phyloP scores from a whole-genome alignment of 2,113 vertebrate genomes.

The Channa maculata region DNA sequence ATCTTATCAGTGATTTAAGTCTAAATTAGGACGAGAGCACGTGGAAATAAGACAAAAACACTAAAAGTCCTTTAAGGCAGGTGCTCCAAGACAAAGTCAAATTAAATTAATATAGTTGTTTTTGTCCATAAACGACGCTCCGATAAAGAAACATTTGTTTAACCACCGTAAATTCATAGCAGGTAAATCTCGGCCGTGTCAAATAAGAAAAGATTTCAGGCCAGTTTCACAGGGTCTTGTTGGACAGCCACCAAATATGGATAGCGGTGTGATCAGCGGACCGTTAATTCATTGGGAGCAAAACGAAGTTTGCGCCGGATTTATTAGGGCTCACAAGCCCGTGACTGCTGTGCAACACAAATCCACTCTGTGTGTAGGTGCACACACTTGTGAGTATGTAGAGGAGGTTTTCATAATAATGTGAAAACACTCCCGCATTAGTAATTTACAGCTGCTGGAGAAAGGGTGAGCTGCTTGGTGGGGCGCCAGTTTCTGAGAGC shows the following conservation, averaged over 20 bases:
- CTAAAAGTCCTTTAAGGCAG: neutral
- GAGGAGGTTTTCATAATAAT: slow-evolving; percentile 33
- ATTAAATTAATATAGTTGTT: slow-evolving; percentile 54
- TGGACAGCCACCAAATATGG: slow-evolving; percentile 61
- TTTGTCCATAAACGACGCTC: slow-evolving; percentile 41
- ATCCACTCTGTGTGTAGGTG: neutral
- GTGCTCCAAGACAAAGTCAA: slow-evolving; percentile 45
- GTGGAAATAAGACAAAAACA: slow-evolving; percentile 39
- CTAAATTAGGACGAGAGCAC: slow-evolving; percentile 22
- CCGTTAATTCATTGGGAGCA: slow-evolving; percentile 40
- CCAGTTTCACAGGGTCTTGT: slow-evolving; percentile 22
- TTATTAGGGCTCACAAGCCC: slow-evolving; percentile 29
- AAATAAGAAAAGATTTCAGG: slow-evolving; percentile 41
- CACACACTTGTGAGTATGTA: neutral
- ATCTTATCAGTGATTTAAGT: slow-evolving; percentile 57
- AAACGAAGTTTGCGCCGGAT: slow-evolving; percentile 12
- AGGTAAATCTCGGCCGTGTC: slow-evolving; percentile 49
- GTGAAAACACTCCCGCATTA: slow-evolving; percentile 25
- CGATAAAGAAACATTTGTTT: slow-evolving; percentile 57
- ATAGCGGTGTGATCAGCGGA: slow-evolving; percentile 35
- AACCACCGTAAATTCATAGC: slow-evolving; percentile 48
- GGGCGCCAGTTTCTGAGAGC: slow-evolving; percentile 14
- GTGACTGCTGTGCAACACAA: slow-evolving; percentile 7
- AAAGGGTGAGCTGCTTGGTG: slow-evolving; percentile 23
- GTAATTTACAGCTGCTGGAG: slow-evolving; percentile 26